Percentiles rank a stretch among this genome's conserved stretches.
Evolutionary conservation across 2,797 vertebrate genomes (phyloP).

Genomic region (Sebastes cheni): DNA sequence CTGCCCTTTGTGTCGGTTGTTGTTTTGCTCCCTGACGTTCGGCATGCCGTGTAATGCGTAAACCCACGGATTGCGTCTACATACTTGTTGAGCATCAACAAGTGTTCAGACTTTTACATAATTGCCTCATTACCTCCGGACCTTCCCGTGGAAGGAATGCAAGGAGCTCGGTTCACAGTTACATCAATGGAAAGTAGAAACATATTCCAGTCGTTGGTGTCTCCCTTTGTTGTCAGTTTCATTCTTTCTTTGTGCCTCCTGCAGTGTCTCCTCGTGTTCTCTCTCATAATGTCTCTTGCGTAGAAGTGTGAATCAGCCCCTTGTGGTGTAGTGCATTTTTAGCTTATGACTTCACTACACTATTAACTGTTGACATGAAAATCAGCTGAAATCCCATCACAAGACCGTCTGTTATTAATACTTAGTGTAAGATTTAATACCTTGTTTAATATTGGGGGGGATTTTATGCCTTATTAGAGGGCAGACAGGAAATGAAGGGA

Average conservation of each 20-base stretch:
- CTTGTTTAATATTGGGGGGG: not conserved
- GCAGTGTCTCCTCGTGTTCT: not conserved
- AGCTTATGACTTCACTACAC: not conserved
- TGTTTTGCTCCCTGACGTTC: conserved; percentile 6
- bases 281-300: not conserved
- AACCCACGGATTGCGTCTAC: conserved; percentile 19
- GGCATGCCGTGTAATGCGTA: conserved; percentile 2
- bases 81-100: conserved; percentile 34
- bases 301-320: not conserved
- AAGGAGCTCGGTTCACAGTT: conserved; percentile 16
- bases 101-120: not conserved
- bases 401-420: not conserved
- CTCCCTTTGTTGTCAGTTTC: not conserved
- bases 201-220: not conserved
- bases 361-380: not conserved
- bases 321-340: not conserved
- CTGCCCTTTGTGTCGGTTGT: conserved; percentile 27
- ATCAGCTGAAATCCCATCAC: not conserved
- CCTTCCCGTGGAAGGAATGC: conserved; percentile 59
- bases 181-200: conserved; percentile 15
- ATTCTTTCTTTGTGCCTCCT: not conserved
- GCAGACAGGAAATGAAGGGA: not conserved
- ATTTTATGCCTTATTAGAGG: not conserved
- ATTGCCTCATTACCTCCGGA: not conserved
- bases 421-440: not conserved